Conservation (phyloP, 2,113 vertebrate species). For the Strix aluco region DNA sequence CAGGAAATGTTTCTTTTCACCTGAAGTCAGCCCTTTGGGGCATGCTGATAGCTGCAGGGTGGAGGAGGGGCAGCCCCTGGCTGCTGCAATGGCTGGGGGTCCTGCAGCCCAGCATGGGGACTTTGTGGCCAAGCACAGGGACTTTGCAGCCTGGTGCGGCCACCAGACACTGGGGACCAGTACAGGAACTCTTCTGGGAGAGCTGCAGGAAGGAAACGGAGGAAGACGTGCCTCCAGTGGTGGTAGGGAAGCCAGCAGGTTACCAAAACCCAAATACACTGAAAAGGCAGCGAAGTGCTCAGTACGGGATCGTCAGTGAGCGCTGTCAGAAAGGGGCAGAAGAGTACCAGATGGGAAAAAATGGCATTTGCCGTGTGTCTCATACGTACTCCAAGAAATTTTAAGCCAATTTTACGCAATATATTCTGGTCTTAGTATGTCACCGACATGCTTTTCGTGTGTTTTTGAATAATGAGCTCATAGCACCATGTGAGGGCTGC, state of each 20-base stretch:
- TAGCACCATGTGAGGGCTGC: not conserved
- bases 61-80: not conserved
- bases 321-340: rapidly evolving
- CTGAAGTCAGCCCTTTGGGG: not conserved
- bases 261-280: not conserved
- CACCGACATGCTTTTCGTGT: not conserved
- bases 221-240: not conserved
- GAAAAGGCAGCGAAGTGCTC: not conserved
- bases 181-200: not conserved
- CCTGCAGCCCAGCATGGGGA: not conserved
- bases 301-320: not conserved
- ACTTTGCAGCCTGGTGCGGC: not conserved
- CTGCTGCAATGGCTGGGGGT: not conserved
- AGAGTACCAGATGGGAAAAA: not conserved
- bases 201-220: not conserved
- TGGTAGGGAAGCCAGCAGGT: not conserved
- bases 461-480: not conserved
- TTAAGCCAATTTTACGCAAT: not conserved
- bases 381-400: not conserved
- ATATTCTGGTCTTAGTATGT: not conserved
- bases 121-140: not conserved
- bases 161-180: not conserved
- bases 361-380: not conserved
- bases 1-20: not conserved
- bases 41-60: not conserved